Conservation (phyloP, 2,113 vertebrate genomes). For the Pelobates fuscus region DNA sequence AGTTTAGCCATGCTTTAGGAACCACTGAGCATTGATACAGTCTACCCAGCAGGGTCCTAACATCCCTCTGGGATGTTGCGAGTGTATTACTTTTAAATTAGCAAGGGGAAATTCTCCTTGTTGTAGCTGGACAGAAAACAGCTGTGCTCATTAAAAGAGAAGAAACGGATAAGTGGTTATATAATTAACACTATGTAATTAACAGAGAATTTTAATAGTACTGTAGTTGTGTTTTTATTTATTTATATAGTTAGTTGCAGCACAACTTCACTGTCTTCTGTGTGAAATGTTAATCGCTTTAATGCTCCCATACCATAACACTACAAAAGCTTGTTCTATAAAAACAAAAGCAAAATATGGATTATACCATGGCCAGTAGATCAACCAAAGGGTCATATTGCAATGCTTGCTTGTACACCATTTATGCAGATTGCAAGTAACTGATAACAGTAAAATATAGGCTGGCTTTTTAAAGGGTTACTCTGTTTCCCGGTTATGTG, state of each 20-base stretch:
- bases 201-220: slow-evolving; percentile 59
- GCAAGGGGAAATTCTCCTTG: slow-evolving; percentile 57
- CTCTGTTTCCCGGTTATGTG: too few relatives aligned
- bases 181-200: slow-evolving; percentile 65
- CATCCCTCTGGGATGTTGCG: slow-evolving; percentile 59
- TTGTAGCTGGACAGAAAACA: slow-evolving; percentile 66
- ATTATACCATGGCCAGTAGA: too few relatives aligned
- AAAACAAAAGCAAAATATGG: too few relatives aligned
- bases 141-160: slow-evolving; percentile 67
- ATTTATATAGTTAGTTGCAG: slow-evolving; percentile 5
- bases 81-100: slow-evolving; percentile 62
- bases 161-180: slow-evolving; percentile 60
- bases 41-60: slow-evolving; percentile 49
- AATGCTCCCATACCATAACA: background rate
- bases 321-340: too few relatives aligned
- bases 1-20: slow-evolving; percentile 31
- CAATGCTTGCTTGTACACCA: too few relatives aligned
- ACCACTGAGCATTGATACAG: slow-evolving; percentile 38
- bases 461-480: too few relatives aligned
- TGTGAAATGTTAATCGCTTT: slow-evolving; percentile 47
- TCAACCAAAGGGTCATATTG: too few relatives aligned
- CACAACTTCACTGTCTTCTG: slow-evolving; percentile 8
- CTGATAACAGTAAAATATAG: too few relatives aligned
- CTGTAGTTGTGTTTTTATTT: slow-evolving; percentile 23
- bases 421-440: too few relatives aligned